Evolutionary conservation across 2,888 invertebrate genomes (phyloP), one percentile per base, ranked within the genome.

Genomic region (Arge pagana): DNA sequence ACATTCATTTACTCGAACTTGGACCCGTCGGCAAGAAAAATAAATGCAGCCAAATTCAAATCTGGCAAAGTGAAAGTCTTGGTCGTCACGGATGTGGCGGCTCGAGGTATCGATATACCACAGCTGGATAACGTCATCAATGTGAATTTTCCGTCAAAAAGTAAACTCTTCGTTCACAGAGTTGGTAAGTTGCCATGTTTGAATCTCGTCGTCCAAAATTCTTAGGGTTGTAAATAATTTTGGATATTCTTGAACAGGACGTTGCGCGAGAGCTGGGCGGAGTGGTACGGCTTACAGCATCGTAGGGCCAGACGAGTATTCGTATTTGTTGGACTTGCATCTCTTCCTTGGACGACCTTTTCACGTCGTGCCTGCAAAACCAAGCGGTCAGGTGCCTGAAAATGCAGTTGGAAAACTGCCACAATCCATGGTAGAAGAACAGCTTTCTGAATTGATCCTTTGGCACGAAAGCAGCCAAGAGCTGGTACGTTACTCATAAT

Each of bases 151-250:
- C 98, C 99, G 0, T 90, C 94, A 0, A 97, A 95, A 74, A 87
- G 96, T 0, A 99, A 99, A 78, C 80, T 99, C 16, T 99, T 97
- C 79, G 92, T 99, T 19, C 99, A 99, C 79, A 84, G 99, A 83
- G 99, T 98, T 54, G 98, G 97, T 91, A 70, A 81, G 88, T 78
- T 11, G n/a, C 45, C 28, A 40, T 10, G 19, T 37, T 11, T 21
- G 28, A 24, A 18, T 8, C 23, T 50, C 16, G 50, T n/a, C 3
- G 19, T 13, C 30, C 18, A 28, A n/a, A 28, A 19, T 6, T 28
- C 30, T 11, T 41, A 23, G 26, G 10, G 7, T 24, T 35, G 40
- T 41, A 30, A 4, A 37, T 13, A 40, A 23, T 15, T 24, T 5
- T n/a, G 13, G 15, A 24, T 50, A 54, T 57, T 30, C 24, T 52